Conservation (phyloP, 2,888 invertebrate genomes). For the Papilio elwesi region DNA sequence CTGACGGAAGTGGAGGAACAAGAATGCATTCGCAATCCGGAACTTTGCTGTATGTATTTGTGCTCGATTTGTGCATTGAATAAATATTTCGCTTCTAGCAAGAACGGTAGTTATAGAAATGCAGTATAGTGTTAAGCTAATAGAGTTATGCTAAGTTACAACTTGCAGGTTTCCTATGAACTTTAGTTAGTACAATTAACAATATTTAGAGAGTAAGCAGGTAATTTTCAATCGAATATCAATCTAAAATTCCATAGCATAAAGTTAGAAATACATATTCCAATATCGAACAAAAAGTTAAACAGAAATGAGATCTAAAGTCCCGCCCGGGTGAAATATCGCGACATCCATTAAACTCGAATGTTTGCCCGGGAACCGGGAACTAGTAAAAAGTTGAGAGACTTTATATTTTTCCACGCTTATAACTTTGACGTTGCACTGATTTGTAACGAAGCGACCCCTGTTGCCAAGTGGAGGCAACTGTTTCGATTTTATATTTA, state of each 20-base stretch:
- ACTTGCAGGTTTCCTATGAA: too few relatives aligned
- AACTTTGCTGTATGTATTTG: conserved; percentile 15
- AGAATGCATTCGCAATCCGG: conserved; percentile 6
- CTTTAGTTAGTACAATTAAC: too few relatives aligned
- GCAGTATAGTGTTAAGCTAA: too few relatives aligned
- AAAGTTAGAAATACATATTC: not conserved
- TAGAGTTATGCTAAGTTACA: too few relatives aligned
- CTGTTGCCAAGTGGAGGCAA: conserved; percentile 12
- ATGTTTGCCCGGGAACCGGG: conserved; percentile 11
- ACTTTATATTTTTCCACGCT: conserved; percentile 17
- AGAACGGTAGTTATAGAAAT: too few relatives aligned
- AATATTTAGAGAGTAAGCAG: too few relatives aligned
- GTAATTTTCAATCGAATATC: too few relatives aligned
- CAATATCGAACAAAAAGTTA: conserved; percentile 4
- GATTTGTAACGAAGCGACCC: conserved; percentile 11
- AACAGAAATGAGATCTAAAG: conserved; percentile 11
- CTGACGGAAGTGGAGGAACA: conserved; percentile 4
- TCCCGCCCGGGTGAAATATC: not conserved
- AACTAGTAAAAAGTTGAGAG: conserved; percentile 12
- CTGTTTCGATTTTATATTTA: not conserved
- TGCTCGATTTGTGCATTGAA: conserved; percentile 12
- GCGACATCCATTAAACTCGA: conserved; percentile 11
- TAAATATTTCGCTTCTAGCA: conserved; percentile 12
- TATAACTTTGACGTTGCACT: conserved; percentile 8
- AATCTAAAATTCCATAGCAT: too few relatives aligned